Evolutionary conservation across 2,113 vertebrate genomes (phyloP), one percentile per base, ranked within the genome.

Genomic region (Notothenia rossii): DNA sequence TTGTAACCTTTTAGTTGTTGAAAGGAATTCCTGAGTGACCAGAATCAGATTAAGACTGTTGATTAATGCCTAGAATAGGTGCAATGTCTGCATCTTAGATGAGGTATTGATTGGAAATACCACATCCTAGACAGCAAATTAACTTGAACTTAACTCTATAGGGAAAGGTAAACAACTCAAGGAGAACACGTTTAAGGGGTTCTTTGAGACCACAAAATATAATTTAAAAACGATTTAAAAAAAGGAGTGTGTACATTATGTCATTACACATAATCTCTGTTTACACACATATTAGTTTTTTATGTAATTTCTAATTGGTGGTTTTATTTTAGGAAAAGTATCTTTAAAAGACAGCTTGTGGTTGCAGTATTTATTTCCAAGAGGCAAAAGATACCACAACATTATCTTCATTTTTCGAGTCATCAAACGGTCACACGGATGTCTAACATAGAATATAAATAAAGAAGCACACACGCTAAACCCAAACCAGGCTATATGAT

Each of bases 391-490:
- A 48, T 50, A 67, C 12, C 45, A 33, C 6, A 17, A 40, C 40
- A 13, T 33, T 14, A 68, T 69, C 29, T 50, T 10, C 29, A 29
- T 51, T 4, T 48, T 22, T 53, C 10, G 36, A 10, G 70, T 50
- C 56, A 45, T 59, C n/a, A 56, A 7, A 45, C 10, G 3, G 3
- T 10, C 13, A 45, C 22, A 43, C 6, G 9, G 1, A 43, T 13
- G 15, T 67, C 18, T 70, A 9, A 56, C 36, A 48, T 13, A 13
- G n/a, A 36, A 29, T 51, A 12, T 36, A 11, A 20, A 68, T 54
- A 13, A 25, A 40, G 18, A 69, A 53, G 48, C 45, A 29, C 40
- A 77, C 22, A 66, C 0, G 17, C 9, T 65, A 14, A 56, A 86
- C 76, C 72, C 72, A 50, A 22, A 45, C 13, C 18, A 25, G 59